A percentile compares a stretch with the other conserved stretches of the same genome.
Conservation (phyloP, 2,797 vertebrate genomes). For the Taeniopygia guttata region DNA sequence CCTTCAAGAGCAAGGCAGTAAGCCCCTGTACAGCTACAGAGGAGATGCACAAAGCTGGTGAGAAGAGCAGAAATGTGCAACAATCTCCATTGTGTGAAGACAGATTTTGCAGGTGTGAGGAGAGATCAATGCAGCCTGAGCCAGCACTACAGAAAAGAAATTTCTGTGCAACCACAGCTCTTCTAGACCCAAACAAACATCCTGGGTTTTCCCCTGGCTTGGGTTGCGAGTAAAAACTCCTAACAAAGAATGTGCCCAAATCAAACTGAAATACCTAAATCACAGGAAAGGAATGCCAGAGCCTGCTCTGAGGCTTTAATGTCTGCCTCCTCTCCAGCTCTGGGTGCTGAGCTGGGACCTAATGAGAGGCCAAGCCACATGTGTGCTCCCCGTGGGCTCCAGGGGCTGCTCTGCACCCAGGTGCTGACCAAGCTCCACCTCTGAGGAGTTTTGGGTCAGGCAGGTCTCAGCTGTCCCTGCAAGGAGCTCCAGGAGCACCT, state of each 20-base stretch:
- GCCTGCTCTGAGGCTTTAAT: neutral
- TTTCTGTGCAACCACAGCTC: neutral
- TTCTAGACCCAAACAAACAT: neutral
- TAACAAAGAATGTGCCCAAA: neutral
- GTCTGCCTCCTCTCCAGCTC: neutral
- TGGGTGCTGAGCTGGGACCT: neutral
- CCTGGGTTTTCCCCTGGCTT: neutral
- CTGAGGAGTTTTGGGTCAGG: neutral
- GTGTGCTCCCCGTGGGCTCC: accelerated
- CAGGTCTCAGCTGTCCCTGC: neutral
- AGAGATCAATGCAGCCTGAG: neutral
- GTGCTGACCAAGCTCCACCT: neutral
- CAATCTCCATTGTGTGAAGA: neutral
- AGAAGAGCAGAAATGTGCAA: neutral
- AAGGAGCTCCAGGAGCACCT: neutral
- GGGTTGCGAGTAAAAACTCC: neutral
- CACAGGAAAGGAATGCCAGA: neutral
- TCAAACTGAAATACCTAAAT: neutral
- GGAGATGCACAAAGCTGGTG: neutral
- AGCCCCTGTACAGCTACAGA: neutral
- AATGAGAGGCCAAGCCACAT: accelerated
- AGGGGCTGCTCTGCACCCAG: neutral
- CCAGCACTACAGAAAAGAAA: neutral
- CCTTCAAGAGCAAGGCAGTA: neutral
- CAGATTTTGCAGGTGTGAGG: neutral